Conservation (phyloP, 37 sponge, comb jelly and placozoan species). For the Ephydatia muelleri region DNA sequence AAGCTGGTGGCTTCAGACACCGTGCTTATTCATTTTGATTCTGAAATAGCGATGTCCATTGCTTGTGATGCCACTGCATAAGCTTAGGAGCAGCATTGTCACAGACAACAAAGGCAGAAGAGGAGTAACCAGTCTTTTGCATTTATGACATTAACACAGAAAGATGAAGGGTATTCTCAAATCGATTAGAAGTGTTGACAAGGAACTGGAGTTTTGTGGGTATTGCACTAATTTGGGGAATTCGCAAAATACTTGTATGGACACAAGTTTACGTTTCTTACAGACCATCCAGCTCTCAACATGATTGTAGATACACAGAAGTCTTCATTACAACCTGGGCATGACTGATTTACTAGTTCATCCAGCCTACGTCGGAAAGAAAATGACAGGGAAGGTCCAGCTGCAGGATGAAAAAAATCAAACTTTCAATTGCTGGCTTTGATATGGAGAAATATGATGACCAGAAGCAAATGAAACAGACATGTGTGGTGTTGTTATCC, state of each 20-base stretch:
- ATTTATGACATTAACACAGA: conserved; percentile 37
- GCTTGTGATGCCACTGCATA: conserved; percentile 43
- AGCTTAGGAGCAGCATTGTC: conserved; percentile 52
- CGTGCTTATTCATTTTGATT: conserved; percentile 44
- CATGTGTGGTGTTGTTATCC: too few species aligned
- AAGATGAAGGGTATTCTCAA: conserved; percentile 57
- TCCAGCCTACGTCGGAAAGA: too few species aligned
- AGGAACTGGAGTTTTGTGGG: too few species aligned
- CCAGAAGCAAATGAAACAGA: too few species aligned
- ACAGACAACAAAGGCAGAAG: conserved; percentile 28
- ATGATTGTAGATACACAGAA: conserved; percentile 42
- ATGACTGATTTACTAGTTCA: too few species aligned
- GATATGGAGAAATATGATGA: too few species aligned
- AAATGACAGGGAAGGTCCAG: too few species aligned
- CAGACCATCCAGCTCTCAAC: conserved; percentile 53
- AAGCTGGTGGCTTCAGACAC: not conserved
- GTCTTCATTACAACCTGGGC: too few species aligned
- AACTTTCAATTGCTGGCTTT: too few species aligned
- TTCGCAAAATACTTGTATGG: conserved; percentile 64
- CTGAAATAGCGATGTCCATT: not conserved
- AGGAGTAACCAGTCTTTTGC: conserved; percentile 53
- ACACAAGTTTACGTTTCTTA: conserved; percentile 44
- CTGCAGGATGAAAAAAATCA: too few species aligned
- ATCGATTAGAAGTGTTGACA: conserved; percentile 56
- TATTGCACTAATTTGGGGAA: conserved; percentile 31